These are phyloP conservation scores for Lagria hirta DNA, from an alignment of 2,888 invertebrate genomes.

Conservation along the genomic window DNA sequence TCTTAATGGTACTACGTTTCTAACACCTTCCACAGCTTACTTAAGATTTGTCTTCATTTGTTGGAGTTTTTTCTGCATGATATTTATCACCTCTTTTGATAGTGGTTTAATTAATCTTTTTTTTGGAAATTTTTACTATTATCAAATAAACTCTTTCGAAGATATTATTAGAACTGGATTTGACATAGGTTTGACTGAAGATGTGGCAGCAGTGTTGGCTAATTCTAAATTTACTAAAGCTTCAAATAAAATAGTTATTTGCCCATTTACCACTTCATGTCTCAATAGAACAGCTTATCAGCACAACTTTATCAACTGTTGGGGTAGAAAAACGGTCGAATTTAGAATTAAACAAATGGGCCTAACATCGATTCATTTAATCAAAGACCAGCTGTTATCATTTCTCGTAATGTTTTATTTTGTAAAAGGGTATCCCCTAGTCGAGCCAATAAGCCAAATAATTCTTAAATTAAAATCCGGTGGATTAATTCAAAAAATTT, in stretches of 20 bases:
- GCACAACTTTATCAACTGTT: slow-evolving; percentile 15
- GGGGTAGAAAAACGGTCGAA: slow-evolving; percentile 12
- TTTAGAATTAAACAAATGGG: slow-evolving; percentile 7
- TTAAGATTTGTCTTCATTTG: slow-evolving; percentile 11
- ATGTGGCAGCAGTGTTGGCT: slow-evolving; percentile 5
- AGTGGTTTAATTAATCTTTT: slow-evolving; percentile 14
- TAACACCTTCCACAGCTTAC: slow-evolving; percentile 2
- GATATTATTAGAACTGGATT: slow-evolving; percentile 9
- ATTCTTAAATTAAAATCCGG: slow-evolving; percentile 13
- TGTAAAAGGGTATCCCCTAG: slow-evolving; percentile 17
- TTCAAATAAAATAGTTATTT: slow-evolving; percentile 5
- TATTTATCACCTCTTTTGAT: slow-evolving; percentile 13
- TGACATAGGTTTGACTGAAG: slow-evolving; percentile 15
- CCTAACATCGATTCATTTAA: slow-evolving; percentile 6
- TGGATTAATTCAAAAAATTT: slow-evolving; percentile 10
- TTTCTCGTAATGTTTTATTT: slow-evolving; percentile 20
- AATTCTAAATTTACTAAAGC: no score
- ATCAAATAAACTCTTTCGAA: slow-evolving; percentile 18
- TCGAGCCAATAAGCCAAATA: slow-evolving; percentile 10
- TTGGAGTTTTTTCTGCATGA: slow-evolving; percentile 17
- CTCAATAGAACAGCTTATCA: slow-evolving; percentile 14
- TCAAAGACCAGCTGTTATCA: slow-evolving; percentile 14
- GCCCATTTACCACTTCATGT: slow-evolving; percentile 14
- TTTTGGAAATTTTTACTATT: slow-evolving; percentile 9
- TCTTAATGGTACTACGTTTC: slow-evolving; percentile 1